Conservation (phyloP, 2,888 invertebrate species). For the Zaprionus bogoriensis region DNA sequence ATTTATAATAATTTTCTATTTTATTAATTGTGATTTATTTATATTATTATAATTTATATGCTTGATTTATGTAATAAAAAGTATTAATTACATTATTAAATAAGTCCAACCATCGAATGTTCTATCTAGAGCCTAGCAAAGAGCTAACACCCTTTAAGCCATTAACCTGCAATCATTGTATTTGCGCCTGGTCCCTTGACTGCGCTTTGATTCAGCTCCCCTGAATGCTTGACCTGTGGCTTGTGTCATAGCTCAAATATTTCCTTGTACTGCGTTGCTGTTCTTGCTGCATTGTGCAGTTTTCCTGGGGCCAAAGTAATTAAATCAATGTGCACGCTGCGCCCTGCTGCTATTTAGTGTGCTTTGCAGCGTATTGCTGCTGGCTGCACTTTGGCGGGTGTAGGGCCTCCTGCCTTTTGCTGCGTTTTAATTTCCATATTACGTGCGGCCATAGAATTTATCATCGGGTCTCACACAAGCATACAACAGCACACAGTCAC, state of each 20-base stretch:
- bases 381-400: conserved; percentile 2
- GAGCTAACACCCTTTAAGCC: conserved; percentile 3
- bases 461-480: conserved; percentile 45
- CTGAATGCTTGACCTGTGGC: conserved; percentile 32
- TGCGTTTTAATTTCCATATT: conserved; percentile 73
- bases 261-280: conserved; percentile 6
- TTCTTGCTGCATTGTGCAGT: conserved; percentile 9
- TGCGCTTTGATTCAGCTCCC: conserved; percentile 6
- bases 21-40: too few species aligned
- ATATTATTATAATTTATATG: too few species aligned
- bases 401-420: conserved; percentile 3
- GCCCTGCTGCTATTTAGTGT: too few species aligned
- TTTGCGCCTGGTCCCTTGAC: neutral
- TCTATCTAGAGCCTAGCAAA: too few species aligned
- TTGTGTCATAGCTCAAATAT: conserved; percentile 16
- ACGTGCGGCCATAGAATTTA: conserved; percentile 76
- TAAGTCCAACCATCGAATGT: too few species aligned
- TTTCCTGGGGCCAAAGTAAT: conserved; percentile 41
- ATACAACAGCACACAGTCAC: neutral
- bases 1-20: too few species aligned
- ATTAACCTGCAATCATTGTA: neutral
- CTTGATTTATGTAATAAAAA: too few species aligned
- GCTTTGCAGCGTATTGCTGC: neutral
- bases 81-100: too few species aligned
- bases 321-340: conserved; percentile 51